phyloP scores from a whole-genome alignment of 2,888 invertebrate species.

The Mythimna albipuncta region DNA sequence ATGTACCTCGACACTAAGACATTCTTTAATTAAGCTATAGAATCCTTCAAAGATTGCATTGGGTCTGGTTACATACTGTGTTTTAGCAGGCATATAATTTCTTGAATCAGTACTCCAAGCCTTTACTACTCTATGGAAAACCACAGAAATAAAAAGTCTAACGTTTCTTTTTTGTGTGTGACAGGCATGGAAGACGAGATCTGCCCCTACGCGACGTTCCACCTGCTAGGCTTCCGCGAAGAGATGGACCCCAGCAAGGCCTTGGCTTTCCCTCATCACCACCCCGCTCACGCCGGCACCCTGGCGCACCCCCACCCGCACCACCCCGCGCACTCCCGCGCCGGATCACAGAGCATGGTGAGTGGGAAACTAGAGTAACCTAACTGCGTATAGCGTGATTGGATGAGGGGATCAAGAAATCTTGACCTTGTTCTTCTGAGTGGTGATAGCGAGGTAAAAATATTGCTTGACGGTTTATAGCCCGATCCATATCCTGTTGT shows the following conservation, averaged over 20 bases:
- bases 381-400: not conserved
- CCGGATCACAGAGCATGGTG: slow-evolving; percentile 97
- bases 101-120: slow-evolving; percentile 9
- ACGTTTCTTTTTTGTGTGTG: slow-evolving; percentile 60
- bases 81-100: not conserved
- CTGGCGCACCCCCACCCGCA: slow-evolving; percentile 94
- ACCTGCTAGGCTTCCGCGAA: slow-evolving; percentile 97
- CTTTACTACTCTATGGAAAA: slow-evolving; percentile 17
- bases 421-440: no score
- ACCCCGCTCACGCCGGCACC: slow-evolving; percentile 94
- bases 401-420: no score
- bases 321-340: slow-evolving; percentile 95
- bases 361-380: slow-evolving; percentile 58
- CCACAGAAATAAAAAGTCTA: not conserved
- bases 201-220: slow-evolving; percentile 99
- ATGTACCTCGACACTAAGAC: not conserved
- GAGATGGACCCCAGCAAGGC: slow-evolving; percentile 98
- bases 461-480: not conserved
- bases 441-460: not conserved
- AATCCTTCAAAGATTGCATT: not conserved
- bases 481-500: not conserved
- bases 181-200: slow-evolving; percentile 98
- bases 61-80: not conserved
- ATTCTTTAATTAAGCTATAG: not conserved
- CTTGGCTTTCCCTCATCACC: slow-evolving; percentile 96